Evolutionary conservation across 64 coral and sea anemone genomes (phyloP).

Genomic region (Catalaphyllia jardinei): DNA sequence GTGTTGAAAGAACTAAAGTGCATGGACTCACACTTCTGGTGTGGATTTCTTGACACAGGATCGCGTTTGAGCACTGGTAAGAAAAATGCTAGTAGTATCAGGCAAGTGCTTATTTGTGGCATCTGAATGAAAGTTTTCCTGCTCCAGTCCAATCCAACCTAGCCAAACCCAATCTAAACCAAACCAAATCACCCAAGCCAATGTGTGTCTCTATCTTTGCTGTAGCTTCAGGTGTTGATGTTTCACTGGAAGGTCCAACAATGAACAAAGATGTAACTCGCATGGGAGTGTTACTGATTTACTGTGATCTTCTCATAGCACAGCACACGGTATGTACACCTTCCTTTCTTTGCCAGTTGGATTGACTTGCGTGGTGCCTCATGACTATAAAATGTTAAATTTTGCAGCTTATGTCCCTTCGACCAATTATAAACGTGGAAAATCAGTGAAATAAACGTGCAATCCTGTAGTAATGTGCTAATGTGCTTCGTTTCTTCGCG

Average conservation of each 20-base stretch:
- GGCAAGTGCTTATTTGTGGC: neutral
- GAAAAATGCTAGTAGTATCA: neutral
- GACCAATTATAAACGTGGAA: no score
- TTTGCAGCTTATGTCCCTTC: no score
- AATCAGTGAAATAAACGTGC: no score
- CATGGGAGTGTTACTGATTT: conserved; percentile 42
- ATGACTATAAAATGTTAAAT: no score
- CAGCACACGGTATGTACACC: conserved; percentile 37
- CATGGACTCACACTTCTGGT: conserved; percentile 73
- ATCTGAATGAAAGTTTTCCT: neutral
- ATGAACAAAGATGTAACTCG: conserved; percentile 44
- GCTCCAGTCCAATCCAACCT: neutral
- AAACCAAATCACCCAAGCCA: no score
- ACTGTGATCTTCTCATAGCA: conserved; percentile 61
- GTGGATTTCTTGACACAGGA: conserved; percentile 57
- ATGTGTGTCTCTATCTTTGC: neutral
- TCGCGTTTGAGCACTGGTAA: conserved; percentile 36
- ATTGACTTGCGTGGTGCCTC: neutral
- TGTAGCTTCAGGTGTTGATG: neutral
- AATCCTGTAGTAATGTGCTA: no score
- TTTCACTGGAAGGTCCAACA: conserved; percentile 20
- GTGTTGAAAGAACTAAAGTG: conserved; percentile 63
- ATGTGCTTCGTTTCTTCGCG: neutral
- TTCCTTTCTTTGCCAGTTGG: neutral
- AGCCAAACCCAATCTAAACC: no score